Conservation (phyloP, 1,140 invertebrate species). For the Halesus radiatus region DNA sequence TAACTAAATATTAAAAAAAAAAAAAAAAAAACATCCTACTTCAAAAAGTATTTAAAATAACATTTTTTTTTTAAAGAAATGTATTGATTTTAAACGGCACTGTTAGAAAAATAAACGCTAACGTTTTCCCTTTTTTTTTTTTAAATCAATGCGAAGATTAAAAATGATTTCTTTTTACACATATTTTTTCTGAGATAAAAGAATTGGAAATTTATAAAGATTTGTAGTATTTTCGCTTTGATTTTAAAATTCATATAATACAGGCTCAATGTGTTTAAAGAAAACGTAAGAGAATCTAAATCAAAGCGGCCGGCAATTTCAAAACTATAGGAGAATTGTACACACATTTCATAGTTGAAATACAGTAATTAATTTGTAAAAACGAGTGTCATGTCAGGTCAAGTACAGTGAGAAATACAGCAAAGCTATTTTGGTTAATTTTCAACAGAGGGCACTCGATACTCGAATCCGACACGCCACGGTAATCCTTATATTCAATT, state of each 20-base stretch:
- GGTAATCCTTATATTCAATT: neutral
- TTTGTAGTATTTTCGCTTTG: neutral
- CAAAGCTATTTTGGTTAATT: conserved; percentile 44
- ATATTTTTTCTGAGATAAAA: too few relatives aligned
- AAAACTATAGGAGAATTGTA: neutral
- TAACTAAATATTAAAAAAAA: too few relatives aligned
- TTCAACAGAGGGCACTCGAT: neutral
- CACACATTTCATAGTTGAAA: conserved; percentile 7
- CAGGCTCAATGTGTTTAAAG: conserved; percentile 4
- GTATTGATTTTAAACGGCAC: neutral
- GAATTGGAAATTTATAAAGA: too few relatives aligned
- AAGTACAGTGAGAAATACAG: conserved; percentile 41
- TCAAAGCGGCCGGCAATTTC: neutral
- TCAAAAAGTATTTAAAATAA: too few relatives aligned
- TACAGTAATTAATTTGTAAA: conserved; percentile 33
- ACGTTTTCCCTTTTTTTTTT: conserved; percentile 10
- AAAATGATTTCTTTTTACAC: too few relatives aligned
- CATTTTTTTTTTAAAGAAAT: neutral
- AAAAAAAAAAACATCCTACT: too few relatives aligned
- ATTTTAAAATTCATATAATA: conserved; percentile 28
- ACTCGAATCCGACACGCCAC: neutral
- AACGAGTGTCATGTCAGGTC: conserved; percentile 34
- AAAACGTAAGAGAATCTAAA: neutral
- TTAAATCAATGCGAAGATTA: neutral
- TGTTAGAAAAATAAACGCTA: conserved; percentile 5